Base-by-base conservation (phyloP, 2,888 invertebrate species). In the Chelonus formosanus region DNA sequence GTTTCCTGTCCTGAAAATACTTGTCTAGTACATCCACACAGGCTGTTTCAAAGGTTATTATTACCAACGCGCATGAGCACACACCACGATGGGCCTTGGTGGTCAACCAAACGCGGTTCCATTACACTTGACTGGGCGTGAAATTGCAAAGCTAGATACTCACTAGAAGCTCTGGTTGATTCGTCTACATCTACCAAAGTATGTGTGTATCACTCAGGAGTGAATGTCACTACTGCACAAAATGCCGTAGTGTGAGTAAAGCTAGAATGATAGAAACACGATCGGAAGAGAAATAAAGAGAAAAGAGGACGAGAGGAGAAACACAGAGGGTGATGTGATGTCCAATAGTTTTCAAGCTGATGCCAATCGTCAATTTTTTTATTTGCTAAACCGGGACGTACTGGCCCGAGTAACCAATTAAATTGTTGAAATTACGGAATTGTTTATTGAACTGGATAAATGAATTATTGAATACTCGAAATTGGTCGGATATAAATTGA, bases 41-140 rank as follows among this genome's bases (percentile, higher is more conserved):
- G 20, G 20, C 20, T 20, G 20, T 20, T 20, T 20, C 20, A 20
- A 2, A 20, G 54, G 57, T 67, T 67, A 63, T 63, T 67, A 63
- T 67, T 60, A 59, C 45, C 65, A 47, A 43, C 65, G 62, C 57
- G 61, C 56, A 50, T 59, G 48, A 40, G 56, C 65, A 45, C 50
- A 52, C 61, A 60, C 52, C 59, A 40, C 61, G 67, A 69, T 71
- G 69, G 61, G 61, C 60, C 66, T 67, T 63, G 48, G 69, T 62
- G 70, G 67, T 67, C 66, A 67, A 65, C 69, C 70, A 63, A 67
- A 68, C 67, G 58, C 63, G 64, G 71, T 71, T 72, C 67, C 67
- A 71, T 72, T 69, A 68, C 68, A 68, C 64, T 71, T 63, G 67
- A 70, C 70, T 67, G 67, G 60, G 67, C 69, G 68, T 63, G 66